Base-by-base conservation (phyloP, 2,888 invertebrate species). In the Sphaerophoria rueppellii region DNA sequence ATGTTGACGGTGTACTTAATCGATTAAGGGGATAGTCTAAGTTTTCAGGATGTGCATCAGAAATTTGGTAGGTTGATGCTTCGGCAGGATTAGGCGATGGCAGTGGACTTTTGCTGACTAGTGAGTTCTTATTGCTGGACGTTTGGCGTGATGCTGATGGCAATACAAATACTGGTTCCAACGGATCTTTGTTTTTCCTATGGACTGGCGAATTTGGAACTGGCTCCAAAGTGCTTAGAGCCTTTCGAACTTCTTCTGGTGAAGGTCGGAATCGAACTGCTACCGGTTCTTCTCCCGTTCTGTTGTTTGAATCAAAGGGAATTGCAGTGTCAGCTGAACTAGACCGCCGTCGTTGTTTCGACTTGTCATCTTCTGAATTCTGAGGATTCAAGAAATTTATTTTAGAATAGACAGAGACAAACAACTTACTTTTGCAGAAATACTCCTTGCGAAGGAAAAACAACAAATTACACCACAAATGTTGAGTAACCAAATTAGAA, bases 401-500 rank as follows among this genome's bases (percentile, higher is more conserved):
- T n/a, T 16, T 9, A 0, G 32, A 11, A 16, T 32, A 7, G 1
- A 32, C n/a, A 12, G 14, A 6, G 11, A 12, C 11, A 9, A 46
- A 2, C 24, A n/a, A 80, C 87, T 87, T 77, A 89, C 89, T 77
- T 88, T 88, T 6, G 87, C 87, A 37, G 89, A 88, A 65, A 91
- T 65, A 4, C 88, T 88, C 58, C 81, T 86, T 0, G 90, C 88
- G 43, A 91, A 69, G 0, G 91, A 90, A 32, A 91, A 79, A 57
- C 91, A 90, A 83, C 91, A 91, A 32, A 88, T 87, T 12, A 88
- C 86, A n/a, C 91, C 91, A 52, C 91, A 88, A 5, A 93, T 87
- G 81, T 94, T 94, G n/a, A 93, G 73, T 9, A 93, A 34, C 89
- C 93, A 93, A 37, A 93, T 89, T 0, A 93, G 74, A 3, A 91